phyloP scores from a whole-genome alignment of 2,113 vertebrate genomes.

The Choloepus hoffmanni region DNA sequence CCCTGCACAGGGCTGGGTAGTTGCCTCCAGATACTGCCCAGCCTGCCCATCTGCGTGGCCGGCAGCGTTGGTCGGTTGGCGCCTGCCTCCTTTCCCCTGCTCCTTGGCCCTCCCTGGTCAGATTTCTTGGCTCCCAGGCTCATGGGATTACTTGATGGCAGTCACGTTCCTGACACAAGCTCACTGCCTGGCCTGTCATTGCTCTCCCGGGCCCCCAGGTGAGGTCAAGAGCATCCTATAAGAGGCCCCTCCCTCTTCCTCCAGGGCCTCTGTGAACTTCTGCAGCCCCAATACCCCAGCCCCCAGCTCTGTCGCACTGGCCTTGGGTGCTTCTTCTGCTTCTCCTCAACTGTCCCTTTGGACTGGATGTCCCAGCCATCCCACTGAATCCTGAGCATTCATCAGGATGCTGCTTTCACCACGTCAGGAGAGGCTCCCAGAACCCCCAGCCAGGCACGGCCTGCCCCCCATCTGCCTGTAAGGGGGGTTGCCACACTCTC shows the following conservation, averaged over 20 bases:
- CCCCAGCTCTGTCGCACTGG: not conserved
- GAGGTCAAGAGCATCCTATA: not conserved
- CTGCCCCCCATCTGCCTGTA: not conserved
- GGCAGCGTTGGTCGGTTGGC: not conserved
- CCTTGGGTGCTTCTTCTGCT: not conserved
- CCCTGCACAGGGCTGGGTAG: too few relatives aligned
- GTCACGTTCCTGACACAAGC: not conserved
- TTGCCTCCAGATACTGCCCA: not conserved
- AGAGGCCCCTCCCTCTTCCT: not conserved
- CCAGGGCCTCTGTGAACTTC: not conserved
- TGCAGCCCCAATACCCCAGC: rapidly evolving
- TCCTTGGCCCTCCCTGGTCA: not conserved
- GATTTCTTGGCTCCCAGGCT: not conserved
- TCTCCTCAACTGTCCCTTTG: not conserved
- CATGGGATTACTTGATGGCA: not conserved
- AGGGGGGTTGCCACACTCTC: not conserved
- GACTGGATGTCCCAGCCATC: not conserved
- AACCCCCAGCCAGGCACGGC: not conserved
- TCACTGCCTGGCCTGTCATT: not conserved
- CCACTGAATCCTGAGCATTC: not conserved
- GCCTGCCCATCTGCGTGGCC: not conserved
- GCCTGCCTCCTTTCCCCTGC: not conserved
- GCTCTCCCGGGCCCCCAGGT: not conserved
- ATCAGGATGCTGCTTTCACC: not conserved
- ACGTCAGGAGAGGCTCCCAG: not conserved